Evolutionary conservation across 2,888 invertebrate genomes (phyloP).

Genomic region (Synergus itoensis): DNA sequence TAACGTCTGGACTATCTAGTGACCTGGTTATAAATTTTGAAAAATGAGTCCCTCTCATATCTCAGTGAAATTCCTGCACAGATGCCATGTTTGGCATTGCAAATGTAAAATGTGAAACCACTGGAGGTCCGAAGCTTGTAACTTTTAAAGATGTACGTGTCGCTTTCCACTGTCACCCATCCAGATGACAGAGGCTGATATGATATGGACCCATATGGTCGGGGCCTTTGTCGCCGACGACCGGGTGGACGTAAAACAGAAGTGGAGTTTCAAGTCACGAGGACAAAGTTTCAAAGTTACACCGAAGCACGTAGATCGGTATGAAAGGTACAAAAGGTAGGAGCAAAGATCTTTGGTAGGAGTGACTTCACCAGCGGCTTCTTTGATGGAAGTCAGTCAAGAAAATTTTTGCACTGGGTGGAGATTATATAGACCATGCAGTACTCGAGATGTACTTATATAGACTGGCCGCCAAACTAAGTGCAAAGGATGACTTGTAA

Average conservation of each 20-base stretch:
- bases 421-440: conserved; percentile 10
- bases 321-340: conserved; percentile 52
- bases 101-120: not conserved
- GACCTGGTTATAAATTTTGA: no score
- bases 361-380: conserved; percentile 44
- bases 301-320: conserved; percentile 59
- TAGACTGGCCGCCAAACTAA: not conserved
- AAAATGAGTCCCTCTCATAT: no score
- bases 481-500: not conserved
- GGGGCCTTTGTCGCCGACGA: conserved; percentile 58
- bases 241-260: conserved; percentile 51
- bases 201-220: conserved; percentile 56
- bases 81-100: not conserved
- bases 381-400: conserved; percentile 37
- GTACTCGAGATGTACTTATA: conserved; percentile 5
- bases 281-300: conserved; percentile 54
- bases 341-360: conserved; percentile 7
- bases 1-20: no score
- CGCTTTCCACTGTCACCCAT: conserved; percentile 64
- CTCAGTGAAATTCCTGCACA: not conserved
- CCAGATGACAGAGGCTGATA: conserved; percentile 67
- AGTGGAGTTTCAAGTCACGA: conserved; percentile 52
- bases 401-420: conserved; percentile 25
- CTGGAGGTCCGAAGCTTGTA: conserved; percentile 18
- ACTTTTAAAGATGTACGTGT: conserved; percentile 46